A percentile compares a stretch with the other conserved stretches of the same genome.
Evolutionary conservation across 2,113 vertebrate genomes (phyloP).

Genomic region (Plectropomus leopardus): DNA sequence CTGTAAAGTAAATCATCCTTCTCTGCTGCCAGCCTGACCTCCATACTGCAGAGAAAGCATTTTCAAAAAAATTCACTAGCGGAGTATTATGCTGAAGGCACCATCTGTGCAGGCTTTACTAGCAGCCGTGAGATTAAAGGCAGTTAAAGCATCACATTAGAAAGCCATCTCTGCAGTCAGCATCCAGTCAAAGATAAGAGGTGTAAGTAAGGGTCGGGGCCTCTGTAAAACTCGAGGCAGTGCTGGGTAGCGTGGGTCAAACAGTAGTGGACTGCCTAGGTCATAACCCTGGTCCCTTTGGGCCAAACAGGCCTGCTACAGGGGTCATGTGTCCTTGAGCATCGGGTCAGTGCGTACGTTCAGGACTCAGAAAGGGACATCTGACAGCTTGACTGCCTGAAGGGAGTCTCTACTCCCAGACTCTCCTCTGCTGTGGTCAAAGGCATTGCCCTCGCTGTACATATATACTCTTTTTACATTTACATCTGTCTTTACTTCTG

Average conservation of each 20-base stretch:
- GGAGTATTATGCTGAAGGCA: slow-evolving; percentile 70
- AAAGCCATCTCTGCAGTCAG: slow-evolving; percentile 45
- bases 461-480: slow-evolving; percentile 13
- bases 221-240: slow-evolving; percentile 3
- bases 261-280: slow-evolving; percentile 23
- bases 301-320: slow-evolving; percentile 27
- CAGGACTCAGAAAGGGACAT: slow-evolving; percentile 29
- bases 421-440: slow-evolving; percentile 31
- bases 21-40: slow-evolving; percentile 74
- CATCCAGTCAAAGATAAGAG: slow-evolving; percentile 42
- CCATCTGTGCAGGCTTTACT: slow-evolving; percentile 80
- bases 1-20: slow-evolving; percentile 79
- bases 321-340: slow-evolving; percentile 50
- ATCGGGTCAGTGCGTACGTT: slow-evolving; percentile 60
- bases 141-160: slow-evolving; percentile 66
- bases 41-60: slow-evolving; percentile 76
- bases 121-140: slow-evolving; percentile 74
- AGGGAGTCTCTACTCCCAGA: slow-evolving; percentile 52
- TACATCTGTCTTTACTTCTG: slow-evolving; percentile 10
- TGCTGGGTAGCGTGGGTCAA: slow-evolving; percentile 30
- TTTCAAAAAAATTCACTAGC: slow-evolving; percentile 70
- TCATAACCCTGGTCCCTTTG: slow-evolving; percentile 24
- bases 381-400: slow-evolving; percentile 74
- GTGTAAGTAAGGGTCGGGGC: slow-evolving; percentile 16
- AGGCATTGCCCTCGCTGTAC: slow-evolving; percentile 18